A percentile compares a stretch with the other conserved stretches of the same genome.
Evolutionary conservation across 2,888 invertebrate genomes (phyloP).

Genomic region (Thelaira solivaga): DNA sequence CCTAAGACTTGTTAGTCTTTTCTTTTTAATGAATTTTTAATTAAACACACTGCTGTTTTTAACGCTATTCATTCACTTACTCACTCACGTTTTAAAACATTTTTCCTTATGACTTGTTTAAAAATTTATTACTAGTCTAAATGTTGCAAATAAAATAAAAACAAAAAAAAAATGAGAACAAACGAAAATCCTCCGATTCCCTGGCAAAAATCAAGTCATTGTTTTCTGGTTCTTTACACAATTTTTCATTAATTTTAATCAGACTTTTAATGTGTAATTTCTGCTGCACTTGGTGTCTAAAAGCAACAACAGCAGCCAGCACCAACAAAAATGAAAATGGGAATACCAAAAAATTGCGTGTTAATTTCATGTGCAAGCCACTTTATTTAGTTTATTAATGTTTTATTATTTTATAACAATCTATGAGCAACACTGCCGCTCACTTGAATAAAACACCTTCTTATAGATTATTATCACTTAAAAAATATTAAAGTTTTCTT

Average conservation of each 20-base stretch:
- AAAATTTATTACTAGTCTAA: slow-evolving; percentile 41
- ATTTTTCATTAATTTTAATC: slow-evolving; percentile 47
- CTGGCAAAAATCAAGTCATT: slow-evolving; percentile 52
- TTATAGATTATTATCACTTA: no score
- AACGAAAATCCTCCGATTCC: slow-evolving; percentile 30
- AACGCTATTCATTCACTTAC: not conserved
- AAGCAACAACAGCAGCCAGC: no score
- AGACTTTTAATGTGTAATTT: slow-evolving; percentile 44
- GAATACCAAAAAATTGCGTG: slow-evolving; percentile 52
- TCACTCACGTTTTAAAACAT: not conserved
- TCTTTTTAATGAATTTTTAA: slow-evolving; percentile 26
- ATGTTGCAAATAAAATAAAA: not conserved
- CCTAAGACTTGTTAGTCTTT: not conserved
- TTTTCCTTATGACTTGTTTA: slow-evolving; percentile 7
- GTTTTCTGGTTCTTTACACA: slow-evolving; percentile 49
- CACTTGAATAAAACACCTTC: no score
- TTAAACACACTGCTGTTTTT: slow-evolving; percentile 2
- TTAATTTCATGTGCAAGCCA: slow-evolving; percentile 43
- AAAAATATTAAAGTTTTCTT: no score
- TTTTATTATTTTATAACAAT: slow-evolving; percentile 33
- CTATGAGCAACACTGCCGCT: no score
- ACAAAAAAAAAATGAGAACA: not conserved
- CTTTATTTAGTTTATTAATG: slow-evolving; percentile 6
- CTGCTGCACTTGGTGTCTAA: slow-evolving; percentile 33
- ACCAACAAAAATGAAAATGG: no score